Base-by-base conservation (phyloP, 1,140 invertebrate species). In the Lepidurus apus region DNA sequence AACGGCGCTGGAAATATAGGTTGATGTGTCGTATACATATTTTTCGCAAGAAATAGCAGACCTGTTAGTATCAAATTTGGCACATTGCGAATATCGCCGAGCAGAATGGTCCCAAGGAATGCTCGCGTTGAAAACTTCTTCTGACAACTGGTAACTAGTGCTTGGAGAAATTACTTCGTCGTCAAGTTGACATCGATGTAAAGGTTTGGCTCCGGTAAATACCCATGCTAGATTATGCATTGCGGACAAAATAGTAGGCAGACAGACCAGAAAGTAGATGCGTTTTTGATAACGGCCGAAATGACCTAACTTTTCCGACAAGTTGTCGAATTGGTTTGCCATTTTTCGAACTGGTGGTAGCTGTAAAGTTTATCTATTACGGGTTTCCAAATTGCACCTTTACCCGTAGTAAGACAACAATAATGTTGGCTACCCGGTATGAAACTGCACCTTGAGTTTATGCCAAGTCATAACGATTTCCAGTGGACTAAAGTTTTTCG, bases 151-250 rank as follows among this genome's bases (percentile, higher is more conserved):
- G 53, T n/a, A 65, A 21, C 17, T n/a, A 65, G 53, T 65, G 53
- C 21, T 65, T n/a, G 8, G 53, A 21, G 21, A 65, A 9, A 21
- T 4, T 65, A 21, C 17, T 13, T 65, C 53, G 53, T 65, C 6
- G 6, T 65, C 53, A 21, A 65, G 53, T 21, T 65, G 17, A 21
- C 53, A 65, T 7, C 53, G 53, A 17, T 65, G 53, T 11, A 17
- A 65, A 65, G 53, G 53, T 65, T 21, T 65, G 53, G 53, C 53
- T 13, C 53, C 53, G 8, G 53, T 65, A 17, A 65, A 65, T 1
- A 65, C 53, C 53, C 53, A 65, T 7, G 53, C 53, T 65, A 65
- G 21, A 65, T 65, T 65, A 21, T 65, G 53, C 53, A 65, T 65
- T 65, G 53, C 53, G 53, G 53, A 65, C 53, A 65, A 21, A 65